A percentile compares a stretch with the other conserved stretches of the same genome.
Conservation (phyloP, 2,888 invertebrate genomes). For the Drosophila paucipuncta region DNA sequence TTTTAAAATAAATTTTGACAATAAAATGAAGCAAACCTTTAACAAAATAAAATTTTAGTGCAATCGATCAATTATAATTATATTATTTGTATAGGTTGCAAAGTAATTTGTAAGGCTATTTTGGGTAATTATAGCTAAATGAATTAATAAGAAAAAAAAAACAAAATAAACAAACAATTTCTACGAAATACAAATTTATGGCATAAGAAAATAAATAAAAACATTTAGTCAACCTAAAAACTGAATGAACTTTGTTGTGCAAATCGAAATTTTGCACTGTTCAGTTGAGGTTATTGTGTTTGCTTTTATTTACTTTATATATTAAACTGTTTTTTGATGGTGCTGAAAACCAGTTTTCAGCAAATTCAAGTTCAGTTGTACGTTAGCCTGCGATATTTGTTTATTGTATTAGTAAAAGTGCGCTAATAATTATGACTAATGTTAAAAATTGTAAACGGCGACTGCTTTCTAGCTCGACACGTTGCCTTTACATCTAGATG, state of each 20-base stretch:
- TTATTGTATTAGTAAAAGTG: neutral
- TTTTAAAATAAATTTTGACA: neutral
- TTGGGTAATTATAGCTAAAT: neutral
- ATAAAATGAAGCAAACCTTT: neutral
- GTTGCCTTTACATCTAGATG: neutral
- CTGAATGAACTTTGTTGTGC: neutral
- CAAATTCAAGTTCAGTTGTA: slow-evolving; percentile 41
- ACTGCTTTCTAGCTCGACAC: neutral
- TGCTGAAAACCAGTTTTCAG: slow-evolving; percentile 29
- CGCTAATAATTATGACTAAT: slow-evolving; percentile 34
- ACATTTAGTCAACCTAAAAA: neutral
- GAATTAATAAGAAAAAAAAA: neutral
- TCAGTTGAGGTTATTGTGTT: neutral
- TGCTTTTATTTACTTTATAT: slow-evolving; percentile 10
- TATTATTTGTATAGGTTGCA: neutral
- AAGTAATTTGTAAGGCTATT: neutral
- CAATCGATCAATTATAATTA: neutral
- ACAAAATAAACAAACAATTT: neutral
- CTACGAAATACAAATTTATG: neutral
- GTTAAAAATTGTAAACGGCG: neutral
- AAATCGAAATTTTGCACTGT: neutral
- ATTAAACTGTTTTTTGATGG: neutral
- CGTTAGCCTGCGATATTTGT: neutral
- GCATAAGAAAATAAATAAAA: neutral
- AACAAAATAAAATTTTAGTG: neutral